Conservation (phyloP, 2,113 vertebrate species). For the Neotragus pygmaeus region DNA sequence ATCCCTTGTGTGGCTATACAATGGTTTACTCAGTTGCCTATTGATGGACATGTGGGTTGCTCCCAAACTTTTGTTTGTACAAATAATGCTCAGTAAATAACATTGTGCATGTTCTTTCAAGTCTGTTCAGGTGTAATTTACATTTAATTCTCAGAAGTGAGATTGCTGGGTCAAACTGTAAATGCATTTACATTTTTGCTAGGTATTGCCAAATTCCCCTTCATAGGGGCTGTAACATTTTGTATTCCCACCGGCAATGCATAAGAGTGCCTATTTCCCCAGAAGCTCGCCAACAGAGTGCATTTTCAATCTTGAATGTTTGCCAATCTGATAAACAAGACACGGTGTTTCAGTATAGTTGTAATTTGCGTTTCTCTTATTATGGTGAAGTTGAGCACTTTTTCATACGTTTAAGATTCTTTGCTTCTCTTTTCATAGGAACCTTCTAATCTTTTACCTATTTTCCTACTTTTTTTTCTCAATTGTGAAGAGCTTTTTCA, state of each 20-base stretch:
- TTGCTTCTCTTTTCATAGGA: conserved; percentile 7
- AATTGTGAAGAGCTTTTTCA: background rate
- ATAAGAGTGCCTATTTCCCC: background rate
- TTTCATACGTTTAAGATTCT: conserved; percentile 7
- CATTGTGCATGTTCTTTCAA: background rate
- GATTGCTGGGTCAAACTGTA: conserved; percentile 10
- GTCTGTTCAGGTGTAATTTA: conserved; percentile 31
- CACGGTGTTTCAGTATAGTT: background rate
- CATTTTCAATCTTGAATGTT: conserved; percentile 35
- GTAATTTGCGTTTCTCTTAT: conserved; percentile 3
- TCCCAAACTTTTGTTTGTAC: background rate
- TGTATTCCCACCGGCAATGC: background rate
- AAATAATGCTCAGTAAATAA: conserved; percentile 17
- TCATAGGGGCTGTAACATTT: background rate
- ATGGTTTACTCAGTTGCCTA: background rate
- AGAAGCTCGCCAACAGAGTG: background rate
- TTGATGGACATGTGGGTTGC: background rate
- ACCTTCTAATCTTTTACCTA: background rate
- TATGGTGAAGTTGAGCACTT: background rate
- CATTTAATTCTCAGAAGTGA: conserved; percentile 20
- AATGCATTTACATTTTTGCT: conserved; percentile 12
- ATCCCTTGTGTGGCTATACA: background rate
- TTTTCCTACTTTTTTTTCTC: background rate
- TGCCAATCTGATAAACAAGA: conserved; percentile 12
- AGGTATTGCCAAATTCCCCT: background rate